Evolutionary conservation across 2,888 invertebrate species (phyloP).

Genomic region (Dicyrtoma fusca): DNA sequence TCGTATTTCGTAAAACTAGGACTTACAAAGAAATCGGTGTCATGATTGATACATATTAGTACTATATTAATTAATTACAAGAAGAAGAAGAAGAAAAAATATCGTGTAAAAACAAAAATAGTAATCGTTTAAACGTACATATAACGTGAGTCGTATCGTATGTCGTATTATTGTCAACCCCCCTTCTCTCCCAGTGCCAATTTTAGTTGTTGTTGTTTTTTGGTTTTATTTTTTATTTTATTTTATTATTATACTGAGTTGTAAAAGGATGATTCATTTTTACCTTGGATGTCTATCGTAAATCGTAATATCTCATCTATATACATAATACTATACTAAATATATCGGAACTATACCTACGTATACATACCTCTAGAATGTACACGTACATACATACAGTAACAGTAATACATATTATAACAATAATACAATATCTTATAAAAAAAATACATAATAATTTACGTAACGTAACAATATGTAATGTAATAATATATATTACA

Average conservation of each 20-base stretch:
- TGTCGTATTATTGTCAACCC: conserved; percentile 6
- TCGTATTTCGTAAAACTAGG: background rate
- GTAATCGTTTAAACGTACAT: conserved; percentile 1
- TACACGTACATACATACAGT: conserved; percentile 15
- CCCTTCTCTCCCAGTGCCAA: conserved; percentile 28
- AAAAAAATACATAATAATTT: background rate
- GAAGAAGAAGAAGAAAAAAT: background rate
- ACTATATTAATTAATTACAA: too few species aligned
- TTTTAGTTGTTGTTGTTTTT: conserved; percentile 8
- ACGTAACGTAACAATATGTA: background rate
- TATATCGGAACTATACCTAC: background rate
- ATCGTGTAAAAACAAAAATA: conserved; percentile 3
- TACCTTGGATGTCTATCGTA: too few species aligned
- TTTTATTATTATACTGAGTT: background rate
- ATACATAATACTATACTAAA: conserved; percentile 2
- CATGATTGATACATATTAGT: too few species aligned
- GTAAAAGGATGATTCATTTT: background rate
- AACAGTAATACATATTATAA: background rate
- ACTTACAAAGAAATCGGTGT: too few species aligned
- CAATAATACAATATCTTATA: background rate
- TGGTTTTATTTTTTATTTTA: conserved; percentile 7
- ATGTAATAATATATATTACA: background rate
- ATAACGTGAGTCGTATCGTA: background rate
- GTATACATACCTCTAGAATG: background rate
- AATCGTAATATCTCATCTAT: conserved; percentile 8